Conservation (phyloP, 2,797 vertebrate species). For the Meriones psammophilus region DNA sequence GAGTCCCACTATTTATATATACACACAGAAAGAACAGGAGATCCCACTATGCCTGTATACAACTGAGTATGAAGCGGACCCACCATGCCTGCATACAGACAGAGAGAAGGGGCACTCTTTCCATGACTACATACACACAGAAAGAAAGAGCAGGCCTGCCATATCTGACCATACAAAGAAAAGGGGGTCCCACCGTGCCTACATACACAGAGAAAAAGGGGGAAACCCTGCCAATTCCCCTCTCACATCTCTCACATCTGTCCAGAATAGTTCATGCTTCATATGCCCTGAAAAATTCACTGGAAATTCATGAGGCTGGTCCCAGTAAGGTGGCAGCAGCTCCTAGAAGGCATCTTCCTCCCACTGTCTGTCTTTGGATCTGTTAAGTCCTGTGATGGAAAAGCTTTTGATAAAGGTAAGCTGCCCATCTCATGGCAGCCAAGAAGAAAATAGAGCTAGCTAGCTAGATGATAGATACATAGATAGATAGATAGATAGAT, state of each 20-base stretch:
- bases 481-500: neutral
- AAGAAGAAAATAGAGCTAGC: neutral
- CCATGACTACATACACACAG: too few species aligned
- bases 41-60: too few species aligned
- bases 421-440: neutral
- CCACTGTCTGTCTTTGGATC: neutral
- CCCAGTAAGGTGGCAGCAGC: neutral
- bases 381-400: neutral
- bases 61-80: too few species aligned
- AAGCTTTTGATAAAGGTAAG: neutral
- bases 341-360: neutral
- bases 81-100: too few species aligned
- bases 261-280: neutral
- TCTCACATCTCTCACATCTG: neutral
- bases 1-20: neutral
- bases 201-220: neutral
- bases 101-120: too few species aligned
- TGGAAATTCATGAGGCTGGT: neutral
- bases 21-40: neutral
- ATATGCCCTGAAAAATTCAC: neutral
- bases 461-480: neutral
- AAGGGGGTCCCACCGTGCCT: neutral
- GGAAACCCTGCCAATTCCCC: neutral
- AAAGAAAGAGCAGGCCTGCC: neutral
- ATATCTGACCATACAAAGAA: neutral